Evolutionary conservation across 2,888 invertebrate species (phyloP).

Genomic region (Salpingus planirostris): DNA sequence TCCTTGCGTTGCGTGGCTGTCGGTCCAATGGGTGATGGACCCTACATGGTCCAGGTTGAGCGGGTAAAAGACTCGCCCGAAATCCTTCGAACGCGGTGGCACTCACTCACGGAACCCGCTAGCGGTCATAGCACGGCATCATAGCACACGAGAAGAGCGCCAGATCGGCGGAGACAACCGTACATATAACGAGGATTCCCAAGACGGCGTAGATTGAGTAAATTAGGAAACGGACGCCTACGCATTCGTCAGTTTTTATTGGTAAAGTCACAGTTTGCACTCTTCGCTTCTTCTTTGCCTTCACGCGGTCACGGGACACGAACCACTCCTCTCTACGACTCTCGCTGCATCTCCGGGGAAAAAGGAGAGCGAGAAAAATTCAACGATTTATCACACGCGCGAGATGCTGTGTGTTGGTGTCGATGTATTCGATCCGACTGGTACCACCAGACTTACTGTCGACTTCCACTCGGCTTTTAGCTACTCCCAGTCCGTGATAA

Average conservation of each 20-base stretch:
- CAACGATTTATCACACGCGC: constrained; percentile 13
- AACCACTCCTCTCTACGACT: too few species aligned
- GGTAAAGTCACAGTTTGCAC: constrained; percentile 27
- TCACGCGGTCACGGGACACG: too few species aligned
- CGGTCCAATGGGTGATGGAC: too few species aligned
- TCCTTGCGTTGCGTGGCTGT: too few species aligned
- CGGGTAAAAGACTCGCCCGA: too few species aligned
- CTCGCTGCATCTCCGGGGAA: too few species aligned
- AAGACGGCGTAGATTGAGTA: constrained; percentile 25
- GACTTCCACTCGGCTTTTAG: constrained; percentile 23
- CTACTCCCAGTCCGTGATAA: too few species aligned
- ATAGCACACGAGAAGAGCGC: neutral
- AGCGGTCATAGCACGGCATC: constrained; percentile 5
- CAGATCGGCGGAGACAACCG: neutral
- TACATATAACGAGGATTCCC: constrained; percentile 12
- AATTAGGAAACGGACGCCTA: constrained; percentile 38
- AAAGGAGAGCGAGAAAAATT: too few species aligned
- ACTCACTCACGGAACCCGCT: too few species aligned
- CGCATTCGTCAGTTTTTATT: constrained; percentile 30
- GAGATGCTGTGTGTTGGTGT: constrained; percentile 17
- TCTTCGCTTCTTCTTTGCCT: constrained; percentile 20
- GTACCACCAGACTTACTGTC: constrained; percentile 30
- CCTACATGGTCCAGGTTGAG: too few species aligned
- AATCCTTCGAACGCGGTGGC: too few species aligned
- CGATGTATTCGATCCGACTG: constrained; percentile 25